Evolutionary conservation across 1,140 invertebrate genomes (phyloP).

Genomic region (Oryctes rhinoceros): DNA sequence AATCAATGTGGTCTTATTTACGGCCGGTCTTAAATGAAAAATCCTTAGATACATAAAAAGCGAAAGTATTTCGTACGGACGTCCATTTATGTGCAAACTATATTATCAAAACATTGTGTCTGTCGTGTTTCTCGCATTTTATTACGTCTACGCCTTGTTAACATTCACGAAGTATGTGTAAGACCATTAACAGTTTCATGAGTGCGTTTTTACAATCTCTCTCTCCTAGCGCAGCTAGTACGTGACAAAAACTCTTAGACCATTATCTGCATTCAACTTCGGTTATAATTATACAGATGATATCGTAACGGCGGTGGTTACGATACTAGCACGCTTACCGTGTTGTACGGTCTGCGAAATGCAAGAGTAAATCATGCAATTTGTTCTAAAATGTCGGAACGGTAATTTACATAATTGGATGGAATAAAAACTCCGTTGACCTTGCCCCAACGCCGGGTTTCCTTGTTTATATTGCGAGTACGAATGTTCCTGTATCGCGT

Average conservation of each 20-base stretch:
- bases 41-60: slow-evolving; percentile 28
- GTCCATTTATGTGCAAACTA: slow-evolving; percentile 38
- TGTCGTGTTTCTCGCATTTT: slow-evolving; percentile 38
- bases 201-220: slow-evolving; percentile 53
- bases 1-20: slow-evolving; percentile 13
- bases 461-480: neutral
- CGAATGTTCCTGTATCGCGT: too few species aligned
- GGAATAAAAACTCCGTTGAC: neutral
- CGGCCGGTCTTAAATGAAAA: slow-evolving; percentile 22
- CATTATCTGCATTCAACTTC: slow-evolving; percentile 43
- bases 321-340: neutral
- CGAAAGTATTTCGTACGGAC: slow-evolving; percentile 28
- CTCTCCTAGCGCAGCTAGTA: slow-evolving; percentile 42
- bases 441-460: neutral
- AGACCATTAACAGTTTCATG: slow-evolving; percentile 57
- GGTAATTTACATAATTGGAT: slow-evolving; percentile 21
- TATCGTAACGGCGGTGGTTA: slow-evolving; percentile 4
- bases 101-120: slow-evolving; percentile 40
- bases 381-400: neutral
- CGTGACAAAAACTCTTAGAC: slow-evolving; percentile 51
- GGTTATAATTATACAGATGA: slow-evolving; percentile 42
- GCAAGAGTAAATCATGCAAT: slow-evolving; percentile 12
- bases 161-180: slow-evolving; percentile 57
- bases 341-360: neutral
- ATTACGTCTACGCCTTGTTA: slow-evolving; percentile 48